These are phyloP conservation scores for Trimorus sp. DNA, from an alignment of 2,888 invertebrate species.

Conservation along the genomic window DNA sequence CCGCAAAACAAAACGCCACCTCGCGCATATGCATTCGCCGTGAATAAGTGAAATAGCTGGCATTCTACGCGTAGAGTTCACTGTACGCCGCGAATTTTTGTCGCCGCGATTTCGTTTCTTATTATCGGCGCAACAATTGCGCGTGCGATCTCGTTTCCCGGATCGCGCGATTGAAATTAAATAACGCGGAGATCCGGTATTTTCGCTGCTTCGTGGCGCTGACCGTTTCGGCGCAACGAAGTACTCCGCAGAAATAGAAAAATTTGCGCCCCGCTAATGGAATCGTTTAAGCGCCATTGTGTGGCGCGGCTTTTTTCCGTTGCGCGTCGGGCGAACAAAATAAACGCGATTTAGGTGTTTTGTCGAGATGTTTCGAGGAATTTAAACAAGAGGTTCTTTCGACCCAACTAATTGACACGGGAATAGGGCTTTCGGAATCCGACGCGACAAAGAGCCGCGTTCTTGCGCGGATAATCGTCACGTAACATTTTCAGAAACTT, in stretches of 20 bases:
- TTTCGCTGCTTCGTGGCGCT: too few species aligned
- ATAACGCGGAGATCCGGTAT: too few species aligned
- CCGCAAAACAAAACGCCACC: conserved; percentile 27
- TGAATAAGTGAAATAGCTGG: conserved; percentile 49
- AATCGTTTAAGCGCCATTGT: conserved; percentile 33
- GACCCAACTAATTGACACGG: background rate
- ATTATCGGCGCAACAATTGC: conserved; percentile 28
- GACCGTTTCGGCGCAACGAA: too few species aligned
- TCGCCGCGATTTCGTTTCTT: conserved; percentile 30
- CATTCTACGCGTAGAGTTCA: conserved; percentile 54
- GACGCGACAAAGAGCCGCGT: too few species aligned
- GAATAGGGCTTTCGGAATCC: too few species aligned
- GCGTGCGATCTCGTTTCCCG: conserved; percentile 51
- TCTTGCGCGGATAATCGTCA: too few species aligned
- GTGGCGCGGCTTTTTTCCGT: background rate
- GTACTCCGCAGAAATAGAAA: conserved; percentile 65
- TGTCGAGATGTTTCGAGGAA: conserved; percentile 24
- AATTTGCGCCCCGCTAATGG: conserved; percentile 67
- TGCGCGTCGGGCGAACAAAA: background rate
- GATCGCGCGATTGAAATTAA: conserved; percentile 67
- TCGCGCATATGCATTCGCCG: conserved; percentile 36
- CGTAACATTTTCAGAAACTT: too few species aligned
- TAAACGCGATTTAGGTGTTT: conserved; percentile 15
- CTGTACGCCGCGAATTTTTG: conserved; percentile 46
- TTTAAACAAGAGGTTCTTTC: conserved; percentile 7